Evolutionary conservation across 2,888 invertebrate species (phyloP), one percentile per base, ranked within the genome.

Genomic region (Quadriops clusia): DNA sequence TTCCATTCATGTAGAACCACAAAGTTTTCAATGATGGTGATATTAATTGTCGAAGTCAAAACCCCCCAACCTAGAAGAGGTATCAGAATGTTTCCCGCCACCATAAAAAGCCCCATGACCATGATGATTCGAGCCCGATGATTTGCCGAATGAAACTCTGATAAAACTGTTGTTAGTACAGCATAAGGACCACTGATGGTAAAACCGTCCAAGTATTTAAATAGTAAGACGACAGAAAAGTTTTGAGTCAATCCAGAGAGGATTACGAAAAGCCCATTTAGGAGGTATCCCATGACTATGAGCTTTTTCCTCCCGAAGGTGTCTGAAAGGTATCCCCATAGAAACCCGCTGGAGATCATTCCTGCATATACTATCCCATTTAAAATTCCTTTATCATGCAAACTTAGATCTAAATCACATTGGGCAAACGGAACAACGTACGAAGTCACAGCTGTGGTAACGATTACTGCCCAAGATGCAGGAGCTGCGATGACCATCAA

Each of bases 311-410:
- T 65, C 6, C 82, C 84, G 34, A 77, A 64, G 0, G 77, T 76
- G 50, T 84, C 84, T 0, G 81, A 77, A 4, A 83, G 54, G 49
- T 75, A 81, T 1, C 84, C 84, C 85, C 85, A 85, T 3, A 80
- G 39, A 51, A 80, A 67, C 1, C 78, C 77, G 20, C 81, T 79
- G 1, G 70, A 64, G 41, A 79, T 74, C 80, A 84, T 84, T 12
- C 81, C 84, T 81, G 50, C 1, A 51, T 48, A 31, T 16, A 38
- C 31, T 36, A 75, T 69, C 1, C 77, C 76, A 36, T 77, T 75
- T 2, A 84, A 58, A 1, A 74, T 61, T 3, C 84, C 84, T 64
- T 83, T 82, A 28, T 79, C 72, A 13, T 76, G 50, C 5, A 77
- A 57, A 1, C 72, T 69, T 22, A 84, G 61, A 17, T 72, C 56